Base-by-base conservation (phyloP, 2,888 invertebrate genomes). In the Drepanosiphum platanoidis region DNA sequence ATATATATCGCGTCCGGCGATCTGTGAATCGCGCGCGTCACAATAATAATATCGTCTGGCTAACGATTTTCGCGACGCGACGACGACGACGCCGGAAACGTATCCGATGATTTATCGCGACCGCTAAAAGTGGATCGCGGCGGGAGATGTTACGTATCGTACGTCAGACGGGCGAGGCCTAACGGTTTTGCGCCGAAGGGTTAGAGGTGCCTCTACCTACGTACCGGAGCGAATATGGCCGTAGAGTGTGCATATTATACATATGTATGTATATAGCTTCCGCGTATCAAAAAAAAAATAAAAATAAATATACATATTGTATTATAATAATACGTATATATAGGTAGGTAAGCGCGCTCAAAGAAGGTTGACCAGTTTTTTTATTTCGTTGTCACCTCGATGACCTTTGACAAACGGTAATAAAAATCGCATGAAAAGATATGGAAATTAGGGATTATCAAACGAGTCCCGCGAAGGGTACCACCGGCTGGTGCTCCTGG, bases 381-480 rank as follows among this genome's bases (percentile, higher is more conserved):
- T 72, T 72, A 34, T 27, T 27, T 39, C 42, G 8, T 70, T 32
- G 30, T 72, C 42, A 68, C 77, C 75, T 68, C 77, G 75, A 58
- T 77, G 84, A 84, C 84, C 84, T 77, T 77, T 77, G 77, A 84
- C 84, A 77, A 84, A 77, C 77, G 75, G 39, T 30, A 68, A 84
- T 75, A 84, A 77, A 75, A 77, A 11, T 18, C 13, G 11, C 27
- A 30, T 84, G 84, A 84, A 84, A 68, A 39, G 84, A 84, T 77
- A 84, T 84, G 84, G 84, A 84, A 84, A 84, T 84, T 70, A 84
- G 77, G 75, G 75, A 84, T 84, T 84, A 84, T 70, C 77, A 18
- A 64, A 82, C 32, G 61, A n/a, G 27, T 18, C 68, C 46, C 32
- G 68, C 39, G 22, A 81, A 71, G 71, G 71, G 71, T 71, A n/a